These are phyloP conservation scores for Pollenia griseotomentosa DNA, from an alignment of 2,888 invertebrate genomes.

Conservation along the genomic window DNA sequence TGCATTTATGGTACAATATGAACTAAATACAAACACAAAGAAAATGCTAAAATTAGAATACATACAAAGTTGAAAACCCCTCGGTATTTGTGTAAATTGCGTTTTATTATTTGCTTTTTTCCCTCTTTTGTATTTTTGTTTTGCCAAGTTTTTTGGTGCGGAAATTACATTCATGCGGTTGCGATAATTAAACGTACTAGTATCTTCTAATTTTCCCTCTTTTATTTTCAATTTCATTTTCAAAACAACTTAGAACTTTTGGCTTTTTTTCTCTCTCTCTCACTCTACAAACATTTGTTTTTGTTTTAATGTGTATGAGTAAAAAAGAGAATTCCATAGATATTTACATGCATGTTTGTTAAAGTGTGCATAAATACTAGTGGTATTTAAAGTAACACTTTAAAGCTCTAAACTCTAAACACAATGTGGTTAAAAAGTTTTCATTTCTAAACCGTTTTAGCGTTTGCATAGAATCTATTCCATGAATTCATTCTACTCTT, in stretches of 20 bases:
- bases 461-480: slow-evolving; percentile 40
- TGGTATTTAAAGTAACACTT: slow-evolving; percentile 72
- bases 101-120: slow-evolving; percentile 14
- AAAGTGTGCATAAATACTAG: slow-evolving; percentile 64
- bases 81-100: slow-evolving; percentile 49
- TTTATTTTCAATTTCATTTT: slow-evolving; percentile 62
- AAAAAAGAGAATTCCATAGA: slow-evolving; percentile 20
- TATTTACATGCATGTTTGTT: slow-evolving; percentile 39
- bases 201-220: slow-evolving; percentile 75
- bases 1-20: no score
- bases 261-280: slow-evolving; percentile 3
- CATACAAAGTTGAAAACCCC: slow-evolving; percentile 9
- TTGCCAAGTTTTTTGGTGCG: slow-evolving; percentile 66
- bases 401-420: slow-evolving; percentile 56
- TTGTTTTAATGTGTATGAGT: slow-evolving; percentile 2
- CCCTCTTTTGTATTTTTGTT: slow-evolving; percentile 30
- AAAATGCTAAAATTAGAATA: background rate
- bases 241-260: slow-evolving; percentile 60
- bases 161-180: slow-evolving; percentile 81
- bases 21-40: no score
- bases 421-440: slow-evolving; percentile 71
- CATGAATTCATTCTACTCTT: slow-evolving; percentile 6
- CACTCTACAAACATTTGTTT: slow-evolving; percentile 38
- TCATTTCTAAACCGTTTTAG: slow-evolving; percentile 69
- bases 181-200: slow-evolving; percentile 80